These are phyloP conservation scores for Bombus turneri DNA, from an alignment of 1,140 invertebrate genomes.

Conservation along the genomic window DNA sequence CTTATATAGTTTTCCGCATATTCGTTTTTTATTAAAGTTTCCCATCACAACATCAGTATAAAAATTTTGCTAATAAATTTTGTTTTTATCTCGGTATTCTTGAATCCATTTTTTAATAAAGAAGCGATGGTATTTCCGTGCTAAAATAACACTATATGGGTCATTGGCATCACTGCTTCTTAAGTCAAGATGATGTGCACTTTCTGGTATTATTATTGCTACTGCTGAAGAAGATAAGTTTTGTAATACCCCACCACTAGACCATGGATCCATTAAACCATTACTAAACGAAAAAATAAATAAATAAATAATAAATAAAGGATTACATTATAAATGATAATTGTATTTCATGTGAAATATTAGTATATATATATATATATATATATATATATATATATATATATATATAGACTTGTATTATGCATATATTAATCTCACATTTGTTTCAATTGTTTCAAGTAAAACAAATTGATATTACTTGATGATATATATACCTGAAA, in stretches of 20 bases:
- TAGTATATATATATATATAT: background rate
- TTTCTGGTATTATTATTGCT: slow-evolving; percentile 92
- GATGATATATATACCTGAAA: slow-evolving; percentile 85
- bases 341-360: background rate
- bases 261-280: slow-evolving; percentile 96
- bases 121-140: slow-evolving; percentile 87
- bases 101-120: slow-evolving; percentile 88
- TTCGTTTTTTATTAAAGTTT: background rate
- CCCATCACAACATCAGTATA: background rate
- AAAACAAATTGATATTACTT: background rate
- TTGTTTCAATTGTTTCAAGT: background rate
- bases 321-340: slow-evolving; percentile 5
- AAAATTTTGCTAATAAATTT: background rate
- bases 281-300: slow-evolving; percentile 86
- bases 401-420: background rate
- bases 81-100: slow-evolving; percentile 44
- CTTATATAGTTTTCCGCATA: background rate
- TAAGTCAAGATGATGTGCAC: slow-evolving; percentile 96
- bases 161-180: slow-evolving; percentile 88
- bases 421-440: background rate
- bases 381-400: background rate
- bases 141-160: slow-evolving; percentile 86
- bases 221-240: slow-evolving; percentile 87
- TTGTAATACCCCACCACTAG: slow-evolving; percentile 92
- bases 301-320: background rate